Base-by-base conservation (phyloP, 2,797 vertebrate genomes). In the Babyrousa celebensis region DNA sequence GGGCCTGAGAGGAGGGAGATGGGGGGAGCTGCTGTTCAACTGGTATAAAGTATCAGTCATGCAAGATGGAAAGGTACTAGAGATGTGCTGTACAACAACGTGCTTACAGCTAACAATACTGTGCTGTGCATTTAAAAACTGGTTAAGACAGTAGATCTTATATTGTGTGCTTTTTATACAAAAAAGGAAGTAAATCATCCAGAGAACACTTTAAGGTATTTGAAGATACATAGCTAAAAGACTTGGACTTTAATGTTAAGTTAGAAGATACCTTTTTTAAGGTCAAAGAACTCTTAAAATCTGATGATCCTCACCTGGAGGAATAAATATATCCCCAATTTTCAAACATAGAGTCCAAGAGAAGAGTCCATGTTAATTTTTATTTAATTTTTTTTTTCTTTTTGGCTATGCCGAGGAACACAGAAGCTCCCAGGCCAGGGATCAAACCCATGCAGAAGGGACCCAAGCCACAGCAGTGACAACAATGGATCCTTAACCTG, bases 201-300 rank as follows among this genome's bases (percentile, higher is more conserved):
- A 93, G 40, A 82, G 15, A 88, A 62, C 71, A 80, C 29, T 67
- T 71, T 67, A 11, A 80, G 82, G n/a, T 12, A 8, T 63, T 36
- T 79, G 79, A 91, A 63, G 43, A 62, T 32, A 80, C 6, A 54
- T 1, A 17, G 54, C 71, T 78, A 58, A 86, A 77, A 89, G 54
- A 80, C 12, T 43, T 91, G 20, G 56, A 80, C 25, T 82, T 74
- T n/a, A 85, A 60, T 32, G 14, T 92, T 75, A 96, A 83, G 63
- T 62, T 78, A 67, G 17, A 87, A 43, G 27, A 74, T 29, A 90
- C 52, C 10, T 27, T 74, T 95, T 85, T 65, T 23, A 82, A 87
- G 58, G 27, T 91, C 56, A 79, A 56, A 74, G 54, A 93, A 80
- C 32, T 58, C 62, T 85, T 63, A 60, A 85, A 89, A 95, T 84